phyloP scores from a whole-genome alignment of 2,888 invertebrate species.

The Nasonia oneida region DNA sequence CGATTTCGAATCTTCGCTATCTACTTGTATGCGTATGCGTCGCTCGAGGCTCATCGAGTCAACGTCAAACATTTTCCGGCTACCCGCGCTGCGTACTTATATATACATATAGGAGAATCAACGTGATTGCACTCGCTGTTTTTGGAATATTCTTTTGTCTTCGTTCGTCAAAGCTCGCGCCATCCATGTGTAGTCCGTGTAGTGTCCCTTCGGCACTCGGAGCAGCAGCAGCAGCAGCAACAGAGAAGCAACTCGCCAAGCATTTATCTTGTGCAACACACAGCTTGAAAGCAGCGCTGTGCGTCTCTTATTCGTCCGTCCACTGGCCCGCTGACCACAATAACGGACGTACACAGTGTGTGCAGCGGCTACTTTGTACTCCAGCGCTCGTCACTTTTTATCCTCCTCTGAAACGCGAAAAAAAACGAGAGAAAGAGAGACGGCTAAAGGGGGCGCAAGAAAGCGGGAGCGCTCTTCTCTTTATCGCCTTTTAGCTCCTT shows the following conservation, averaged over 20 bases:
- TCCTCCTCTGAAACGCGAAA: neutral
- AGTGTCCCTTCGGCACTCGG: no score
- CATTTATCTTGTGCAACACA: neutral
- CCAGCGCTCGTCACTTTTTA: neutral
- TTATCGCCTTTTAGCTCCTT: constrained; percentile 56
- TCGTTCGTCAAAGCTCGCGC: no score
- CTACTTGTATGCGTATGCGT: neutral
- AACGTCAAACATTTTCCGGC: neutral
- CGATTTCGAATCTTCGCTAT: neutral
- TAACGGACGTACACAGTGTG: neutral
- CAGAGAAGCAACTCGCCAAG: neutral
- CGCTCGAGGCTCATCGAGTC: neutral
- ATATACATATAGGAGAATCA: neutral
- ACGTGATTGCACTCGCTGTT: no score
- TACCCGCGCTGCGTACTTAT: neutral
- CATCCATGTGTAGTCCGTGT: no score
- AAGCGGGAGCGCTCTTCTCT: neutral
- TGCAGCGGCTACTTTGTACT: neutral
- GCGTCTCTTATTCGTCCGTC: neutral
- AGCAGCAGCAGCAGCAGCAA: neutral
- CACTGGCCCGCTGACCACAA: neutral
- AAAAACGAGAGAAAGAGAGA: neutral
- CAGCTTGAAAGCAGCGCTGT: neutral
- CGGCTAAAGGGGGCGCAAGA: neutral
- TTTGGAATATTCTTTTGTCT: no score